These are phyloP conservation scores for Hyalella azteca DNA, from an alignment of 2,888 invertebrate species.

Conservation along the genomic window DNA sequence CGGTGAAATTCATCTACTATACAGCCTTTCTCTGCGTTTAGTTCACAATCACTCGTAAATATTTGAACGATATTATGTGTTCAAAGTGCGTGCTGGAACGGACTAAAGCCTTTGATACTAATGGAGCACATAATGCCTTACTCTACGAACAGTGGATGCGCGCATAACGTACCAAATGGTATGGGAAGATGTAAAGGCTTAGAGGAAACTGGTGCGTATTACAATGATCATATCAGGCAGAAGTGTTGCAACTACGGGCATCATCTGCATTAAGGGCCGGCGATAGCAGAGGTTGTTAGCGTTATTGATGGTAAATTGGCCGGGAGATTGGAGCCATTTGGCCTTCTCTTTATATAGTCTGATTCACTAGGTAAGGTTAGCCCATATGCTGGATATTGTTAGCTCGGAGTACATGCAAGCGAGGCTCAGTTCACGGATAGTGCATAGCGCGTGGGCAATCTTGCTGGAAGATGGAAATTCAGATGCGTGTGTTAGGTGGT, in stretches of 20 bases:
- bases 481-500: too few relatives aligned
- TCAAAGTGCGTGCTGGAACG: background rate
- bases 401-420: conserved; percentile 11
- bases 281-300: conserved; percentile 38
- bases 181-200: conserved; percentile 35
- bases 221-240: conserved; percentile 38
- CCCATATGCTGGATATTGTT: conserved; percentile 36
- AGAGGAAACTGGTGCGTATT: conserved; percentile 30
- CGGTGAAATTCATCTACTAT: too few relatives aligned
- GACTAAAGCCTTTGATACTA: conserved; percentile 26
- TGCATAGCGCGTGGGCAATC: background rate
- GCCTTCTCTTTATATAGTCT: conserved; percentile 35
- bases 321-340: conserved; percentile 32
- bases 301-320: conserved; percentile 38
- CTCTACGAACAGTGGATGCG: conserved; percentile 23
- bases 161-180: conserved; percentile 24
- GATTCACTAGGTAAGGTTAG: conserved; percentile 36
- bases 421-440: conserved; percentile 5
- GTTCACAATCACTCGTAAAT: too few relatives aligned
- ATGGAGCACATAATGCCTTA: conserved; percentile 25
- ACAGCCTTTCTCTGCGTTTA: too few relatives aligned
- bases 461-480: background rate
- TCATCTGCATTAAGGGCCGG: conserved; percentile 39
- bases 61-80: too few relatives aligned
- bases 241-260: conserved; percentile 38